Conservation (phyloP, 2,113 vertebrate species). For the Labrus mixtus region DNA sequence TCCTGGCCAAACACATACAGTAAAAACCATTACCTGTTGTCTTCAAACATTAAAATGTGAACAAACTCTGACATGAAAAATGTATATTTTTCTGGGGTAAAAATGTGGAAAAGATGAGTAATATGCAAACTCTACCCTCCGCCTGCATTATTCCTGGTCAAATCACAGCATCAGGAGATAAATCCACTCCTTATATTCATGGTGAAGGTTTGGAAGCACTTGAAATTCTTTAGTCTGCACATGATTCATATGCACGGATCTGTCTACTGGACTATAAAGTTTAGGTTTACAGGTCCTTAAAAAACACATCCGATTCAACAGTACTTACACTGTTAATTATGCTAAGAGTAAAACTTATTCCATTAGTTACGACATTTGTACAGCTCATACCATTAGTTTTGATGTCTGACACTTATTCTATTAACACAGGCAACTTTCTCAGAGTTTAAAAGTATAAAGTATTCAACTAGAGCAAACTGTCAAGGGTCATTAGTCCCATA, state of each 20-base stretch:
- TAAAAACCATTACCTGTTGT: neutral
- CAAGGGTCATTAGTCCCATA: constrained; percentile 53
- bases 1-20: neutral
- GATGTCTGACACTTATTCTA: too few species aligned
- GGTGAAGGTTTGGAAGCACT: constrained; percentile 42
- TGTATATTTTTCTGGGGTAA: neutral
- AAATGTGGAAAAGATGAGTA: neutral
- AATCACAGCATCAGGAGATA: constrained; percentile 50
- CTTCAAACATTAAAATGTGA: neutral
- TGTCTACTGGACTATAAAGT: too few species aligned
- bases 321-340: too few species aligned
- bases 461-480: constrained; percentile 65
- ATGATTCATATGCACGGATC: too few species aligned
- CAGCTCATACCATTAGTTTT: too few species aligned
- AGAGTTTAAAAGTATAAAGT: constrained; percentile 24
- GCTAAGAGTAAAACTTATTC: too few species aligned
- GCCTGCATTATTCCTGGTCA: constrained; percentile 52
- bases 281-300: too few species aligned
- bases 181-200: constrained; percentile 59
- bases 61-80: neutral
- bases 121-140: neutral
- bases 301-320: too few species aligned
- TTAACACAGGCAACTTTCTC: constrained; percentile 6
- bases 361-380: too few species aligned
- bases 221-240: neutral